Evolutionary conservation across 1,140 invertebrate species (phyloP).

Genomic region (Neocloeon triangulifer): DNA sequence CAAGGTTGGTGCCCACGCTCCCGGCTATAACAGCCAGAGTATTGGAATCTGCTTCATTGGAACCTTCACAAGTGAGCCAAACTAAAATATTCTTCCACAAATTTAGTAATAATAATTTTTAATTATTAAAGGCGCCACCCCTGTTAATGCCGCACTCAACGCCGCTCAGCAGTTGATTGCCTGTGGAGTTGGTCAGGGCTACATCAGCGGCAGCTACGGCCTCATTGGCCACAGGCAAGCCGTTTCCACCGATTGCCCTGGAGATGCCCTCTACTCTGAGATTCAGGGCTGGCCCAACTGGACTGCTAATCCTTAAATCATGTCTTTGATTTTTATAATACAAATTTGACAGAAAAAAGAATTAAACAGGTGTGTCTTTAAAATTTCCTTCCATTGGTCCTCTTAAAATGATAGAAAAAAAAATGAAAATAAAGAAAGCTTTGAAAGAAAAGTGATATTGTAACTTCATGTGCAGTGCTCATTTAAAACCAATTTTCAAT

Average conservation of each 20-base stretch:
- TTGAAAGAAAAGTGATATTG: no score
- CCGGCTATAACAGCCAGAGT: conserved; percentile 33
- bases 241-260: conserved; percentile 13
- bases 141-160: conserved; percentile 10
- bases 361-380: no score
- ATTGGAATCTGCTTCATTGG: conserved; percentile 48
- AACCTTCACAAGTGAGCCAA: conserved; percentile 24
- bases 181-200: conserved; percentile 11
- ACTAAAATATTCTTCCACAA: no score
- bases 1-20: conserved; percentile 26
- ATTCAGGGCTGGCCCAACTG: conserved; percentile 14
- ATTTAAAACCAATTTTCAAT: no score
- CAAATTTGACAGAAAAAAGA: no score
- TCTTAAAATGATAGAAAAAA: no score
- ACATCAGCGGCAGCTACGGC: conserved; percentile 11
- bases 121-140: no score
- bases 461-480: no score
- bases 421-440: no score
- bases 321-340: no score
- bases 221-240: conserved; percentile 15
- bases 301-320: conserved; percentile 3
- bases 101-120: no score
- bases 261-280: conserved; percentile 12
- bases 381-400: no score
- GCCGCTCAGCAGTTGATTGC: conserved; percentile 12